Evolutionary conservation across 2,888 invertebrate species (phyloP).

Genomic region (Proisotoma minuta): DNA sequence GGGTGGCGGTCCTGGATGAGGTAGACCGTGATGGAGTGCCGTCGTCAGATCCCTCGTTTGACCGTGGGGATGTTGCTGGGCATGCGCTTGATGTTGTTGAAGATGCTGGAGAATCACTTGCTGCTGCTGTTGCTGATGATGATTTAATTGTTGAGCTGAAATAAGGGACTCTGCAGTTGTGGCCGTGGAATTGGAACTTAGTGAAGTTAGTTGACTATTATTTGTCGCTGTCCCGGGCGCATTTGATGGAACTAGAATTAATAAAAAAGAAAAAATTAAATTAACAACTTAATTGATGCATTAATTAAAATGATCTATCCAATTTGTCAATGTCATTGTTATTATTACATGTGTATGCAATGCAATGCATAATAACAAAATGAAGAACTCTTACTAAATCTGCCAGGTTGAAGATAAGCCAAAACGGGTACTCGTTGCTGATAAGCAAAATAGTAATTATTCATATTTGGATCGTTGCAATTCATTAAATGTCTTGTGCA

Average conservation of each 20-base stretch:
- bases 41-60: constrained; percentile 4
- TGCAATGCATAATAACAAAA: too few species aligned
- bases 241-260: background rate
- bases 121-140: constrained; percentile 70
- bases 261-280: background rate
- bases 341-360: too few species aligned
- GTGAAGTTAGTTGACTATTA: background rate
- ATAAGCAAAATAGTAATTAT: too few species aligned
- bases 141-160: background rate
- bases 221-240: background rate
- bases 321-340: too few species aligned
- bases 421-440: too few species aligned
- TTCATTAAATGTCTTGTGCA: too few species aligned
- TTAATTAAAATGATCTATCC: too few species aligned
- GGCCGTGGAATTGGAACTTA: background rate
- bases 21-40: background rate
- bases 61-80: constrained; percentile 57
- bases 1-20: constrained; percentile 1
- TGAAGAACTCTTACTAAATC: too few species aligned
- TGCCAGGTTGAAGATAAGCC: too few species aligned
- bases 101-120: constrained; percentile 81
- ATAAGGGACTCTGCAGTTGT: background rate
- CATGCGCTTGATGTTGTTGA: constrained; percentile 81
- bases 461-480: too few species aligned
- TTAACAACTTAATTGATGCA: too few species aligned